These are phyloP conservation scores for Diaphora mendica DNA, from an alignment of 2,888 invertebrate genomes.

Conservation along the genomic window DNA sequence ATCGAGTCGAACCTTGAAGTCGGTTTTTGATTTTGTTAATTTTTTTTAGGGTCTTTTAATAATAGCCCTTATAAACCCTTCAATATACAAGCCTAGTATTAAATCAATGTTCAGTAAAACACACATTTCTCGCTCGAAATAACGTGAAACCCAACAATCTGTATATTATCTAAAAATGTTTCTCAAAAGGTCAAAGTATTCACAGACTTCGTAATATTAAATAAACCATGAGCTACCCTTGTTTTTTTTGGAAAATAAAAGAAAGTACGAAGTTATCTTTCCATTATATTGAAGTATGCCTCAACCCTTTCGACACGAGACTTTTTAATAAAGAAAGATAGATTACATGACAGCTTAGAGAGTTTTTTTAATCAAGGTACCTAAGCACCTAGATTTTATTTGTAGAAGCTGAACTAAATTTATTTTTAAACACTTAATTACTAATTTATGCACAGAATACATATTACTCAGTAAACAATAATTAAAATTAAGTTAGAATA, in stretches of 20 bases:
- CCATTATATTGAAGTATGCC: slow-evolving; percentile 72
- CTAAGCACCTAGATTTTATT: neutral
- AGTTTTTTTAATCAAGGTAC: neutral
- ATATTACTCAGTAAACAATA: neutral
- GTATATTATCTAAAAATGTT: slow-evolving; percentile 35
- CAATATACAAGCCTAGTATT: neutral
- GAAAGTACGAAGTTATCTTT: slow-evolving; percentile 76
- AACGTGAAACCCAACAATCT: neutral
- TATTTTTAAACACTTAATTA: too few relatives aligned
- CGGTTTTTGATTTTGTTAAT: too few relatives aligned
- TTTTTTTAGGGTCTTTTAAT: neutral
- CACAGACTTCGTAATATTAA: slow-evolving; percentile 67
- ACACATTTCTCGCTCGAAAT: neutral
- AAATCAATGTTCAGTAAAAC: neutral
- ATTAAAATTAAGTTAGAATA: neutral
- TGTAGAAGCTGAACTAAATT: neutral
- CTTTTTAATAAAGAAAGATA: slow-evolving; percentile 47
- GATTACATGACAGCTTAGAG: slow-evolving; percentile 16
- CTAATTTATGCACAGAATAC: neutral
- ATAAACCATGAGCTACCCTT: slow-evolving; percentile 75
- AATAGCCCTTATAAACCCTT: neutral
- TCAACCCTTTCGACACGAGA: slow-evolving; percentile 46
- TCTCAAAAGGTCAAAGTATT: slow-evolving; percentile 54
- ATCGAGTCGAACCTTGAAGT: too few relatives aligned
- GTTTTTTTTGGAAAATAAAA: slow-evolving; percentile 72